These are phyloP conservation scores for Dysmachus trigonus DNA, from an alignment of 2,888 invertebrate genomes.

Conservation along the genomic window DNA sequence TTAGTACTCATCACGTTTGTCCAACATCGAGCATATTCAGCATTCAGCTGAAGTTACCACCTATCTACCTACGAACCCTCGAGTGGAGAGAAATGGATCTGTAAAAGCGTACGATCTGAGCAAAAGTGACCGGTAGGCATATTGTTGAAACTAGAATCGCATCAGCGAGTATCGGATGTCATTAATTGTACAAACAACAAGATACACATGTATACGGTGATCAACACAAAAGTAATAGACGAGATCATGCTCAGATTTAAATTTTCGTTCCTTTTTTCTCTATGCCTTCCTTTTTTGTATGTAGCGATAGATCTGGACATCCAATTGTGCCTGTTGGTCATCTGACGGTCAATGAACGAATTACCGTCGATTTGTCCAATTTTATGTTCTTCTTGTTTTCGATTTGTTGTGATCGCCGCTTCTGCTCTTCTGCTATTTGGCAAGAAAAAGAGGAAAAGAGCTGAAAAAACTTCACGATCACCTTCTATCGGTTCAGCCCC, in stretches of 20 bases:
- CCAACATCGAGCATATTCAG: slow-evolving; percentile 18
- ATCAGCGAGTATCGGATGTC: slow-evolving; percentile 40
- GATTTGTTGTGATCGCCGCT: slow-evolving; percentile 38
- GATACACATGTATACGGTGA: slow-evolving; percentile 35
- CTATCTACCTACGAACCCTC: slow-evolving; percentile 28
- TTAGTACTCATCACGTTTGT: slow-evolving; percentile 40
- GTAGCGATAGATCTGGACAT: slow-evolving; percentile 24
- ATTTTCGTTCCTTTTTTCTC: slow-evolving; percentile 33
- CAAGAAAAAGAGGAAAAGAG: neutral
- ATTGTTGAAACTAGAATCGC: slow-evolving; percentile 38
- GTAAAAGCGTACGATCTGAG: slow-evolving; percentile 11
- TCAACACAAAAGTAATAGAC: slow-evolving; percentile 29
- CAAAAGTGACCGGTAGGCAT: slow-evolving; percentile 39
- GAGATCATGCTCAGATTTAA: slow-evolving; percentile 28
- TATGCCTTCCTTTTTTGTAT: neutral
- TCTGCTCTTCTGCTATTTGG: slow-evolving; percentile 3
- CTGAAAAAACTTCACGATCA: neutral
- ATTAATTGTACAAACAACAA: slow-evolving; percentile 43
- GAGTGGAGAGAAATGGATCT: slow-evolving; percentile 27
- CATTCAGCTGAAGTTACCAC: slow-evolving; percentile 2
- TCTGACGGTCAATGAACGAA: slow-evolving; percentile 42
- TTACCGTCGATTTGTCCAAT: slow-evolving; percentile 43
- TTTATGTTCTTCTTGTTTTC: slow-evolving; percentile 42
- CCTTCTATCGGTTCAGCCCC: neutral
- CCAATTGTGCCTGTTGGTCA: slow-evolving; percentile 43